Evolutionary conservation across 2,888 invertebrate species (phyloP), one percentile per base, ranked within the genome.

Genomic region (Athripsodes cinereus): DNA sequence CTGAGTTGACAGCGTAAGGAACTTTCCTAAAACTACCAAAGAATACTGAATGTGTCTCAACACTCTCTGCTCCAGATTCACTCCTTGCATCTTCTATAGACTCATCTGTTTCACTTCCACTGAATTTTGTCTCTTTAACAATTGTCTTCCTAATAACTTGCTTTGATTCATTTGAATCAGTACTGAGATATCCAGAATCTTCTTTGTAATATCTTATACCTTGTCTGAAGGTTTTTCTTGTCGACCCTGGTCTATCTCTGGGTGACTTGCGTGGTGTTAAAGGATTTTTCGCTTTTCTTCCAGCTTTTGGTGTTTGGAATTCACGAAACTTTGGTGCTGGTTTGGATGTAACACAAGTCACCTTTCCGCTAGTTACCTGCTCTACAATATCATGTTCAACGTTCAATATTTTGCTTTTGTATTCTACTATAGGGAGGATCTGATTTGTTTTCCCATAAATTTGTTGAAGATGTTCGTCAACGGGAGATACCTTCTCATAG

Each of bases 161-260:
- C 65, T 76, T 74, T 0, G 82, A 81, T 66, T 83, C 81, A 35
- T 80, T 81, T 1, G 90, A 91, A 67, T 92, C 92, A 31, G 90
- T 90, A 69, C 92, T 92, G 58, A 92, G 80, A 68, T 92, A 92
- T 0, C 92, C 92, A 1, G 91, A 90, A 70, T 92, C 92, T 69
- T 88, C 82, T 52, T 85, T 79, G 65, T 69, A 34, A 61, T 65
- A 50, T 22, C 66, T 67, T n/a, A 68, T 61, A 10, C 68, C 61
- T 13, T 40, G 40, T 49, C 69, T 64, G 69, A 70, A 70, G 0
- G 67, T 65, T 59, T 68, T 68, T 59, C 69, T 70, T n/a, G 68
- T 64, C 11, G 62, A 64, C 3, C 65, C 64, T 16, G 60, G 65
- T 49, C 64, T 64, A 53, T 67, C 67, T 31, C 63, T 64, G 34